Conservation (phyloP, 2,888 invertebrate species). For the Polymixis lichenea region DNA sequence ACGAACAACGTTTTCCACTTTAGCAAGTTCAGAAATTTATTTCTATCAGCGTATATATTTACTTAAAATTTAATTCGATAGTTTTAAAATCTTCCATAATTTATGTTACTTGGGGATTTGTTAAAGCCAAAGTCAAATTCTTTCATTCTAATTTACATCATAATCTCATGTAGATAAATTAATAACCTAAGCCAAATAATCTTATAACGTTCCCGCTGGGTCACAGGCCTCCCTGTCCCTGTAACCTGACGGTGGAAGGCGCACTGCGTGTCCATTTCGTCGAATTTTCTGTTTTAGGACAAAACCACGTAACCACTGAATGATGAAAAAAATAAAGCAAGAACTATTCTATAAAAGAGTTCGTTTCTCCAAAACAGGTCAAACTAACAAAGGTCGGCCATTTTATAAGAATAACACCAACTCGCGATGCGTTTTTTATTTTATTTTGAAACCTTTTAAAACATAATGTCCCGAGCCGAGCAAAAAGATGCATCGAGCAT, state of each 20-base stretch:
- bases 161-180: not conserved
- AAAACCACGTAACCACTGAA: not conserved
- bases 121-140: too few relatives aligned
- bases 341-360: not conserved
- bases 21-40: not conserved
- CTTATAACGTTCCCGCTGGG: too few relatives aligned
- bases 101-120: not conserved
- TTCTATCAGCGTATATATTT: not conserved
- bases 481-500: constrained; percentile 36
- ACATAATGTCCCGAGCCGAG: constrained; percentile 42
- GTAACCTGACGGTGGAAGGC: too few relatives aligned
- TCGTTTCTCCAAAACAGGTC: constrained; percentile 29
- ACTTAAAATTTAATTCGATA: not conserved
- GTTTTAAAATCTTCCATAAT: not conserved
- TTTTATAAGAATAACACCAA: constrained; percentile 47
- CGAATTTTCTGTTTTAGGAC: not conserved
- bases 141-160: not conserved
- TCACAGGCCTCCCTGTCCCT: too few relatives aligned
- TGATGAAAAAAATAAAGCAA: not conserved
- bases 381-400: constrained; percentile 32
- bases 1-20: constrained; percentile 1
- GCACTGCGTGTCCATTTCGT: not conserved
- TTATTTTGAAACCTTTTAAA: constrained; percentile 60
- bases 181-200: too few relatives aligned
- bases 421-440: constrained; percentile 49